A percentile compares a stretch with the other conserved stretches of the same genome.
These are phyloP conservation scores for Heptranchias perlo DNA, from an alignment of 2,113 vertebrate species.

Conservation along the genomic window DNA sequence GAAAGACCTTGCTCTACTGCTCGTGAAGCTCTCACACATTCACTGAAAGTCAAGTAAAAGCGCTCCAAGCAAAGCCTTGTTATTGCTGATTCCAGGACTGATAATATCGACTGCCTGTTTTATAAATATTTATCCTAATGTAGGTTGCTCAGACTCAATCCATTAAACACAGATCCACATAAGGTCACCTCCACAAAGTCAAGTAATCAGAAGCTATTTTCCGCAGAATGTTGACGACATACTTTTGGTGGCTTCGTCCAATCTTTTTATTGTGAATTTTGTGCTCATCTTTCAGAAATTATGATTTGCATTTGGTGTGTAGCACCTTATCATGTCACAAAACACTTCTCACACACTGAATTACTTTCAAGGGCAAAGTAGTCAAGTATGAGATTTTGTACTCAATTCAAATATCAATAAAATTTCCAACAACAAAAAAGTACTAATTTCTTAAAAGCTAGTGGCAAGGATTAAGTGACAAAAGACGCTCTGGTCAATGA, in stretches of 20 bases:
- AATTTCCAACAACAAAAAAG: no score
- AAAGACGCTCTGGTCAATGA: no score
- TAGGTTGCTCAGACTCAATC: no score
- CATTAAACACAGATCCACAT: not conserved
- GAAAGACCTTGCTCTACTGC: not conserved
- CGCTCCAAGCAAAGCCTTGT: not conserved
- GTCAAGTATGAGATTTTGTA: not conserved
- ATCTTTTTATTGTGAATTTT: not conserved
- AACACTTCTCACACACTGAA: not conserved
- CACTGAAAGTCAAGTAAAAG: not conserved
- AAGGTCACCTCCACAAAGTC: conserved; percentile 26
- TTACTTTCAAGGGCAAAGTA: not conserved
- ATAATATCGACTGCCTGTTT: not conserved
- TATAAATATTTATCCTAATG: conserved; percentile 32
- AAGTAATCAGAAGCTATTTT: not conserved
- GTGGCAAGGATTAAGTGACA: no score
- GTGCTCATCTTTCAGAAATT: not conserved
- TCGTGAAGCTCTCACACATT: conserved; percentile 1
- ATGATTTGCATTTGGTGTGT: not conserved
- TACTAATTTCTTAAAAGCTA: no score
- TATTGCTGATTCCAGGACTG: not conserved
- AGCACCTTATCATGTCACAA: not conserved
- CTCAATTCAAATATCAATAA: no score
- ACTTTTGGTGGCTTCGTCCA: not conserved
- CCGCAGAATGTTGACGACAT: not conserved